Evolutionary conservation across 1,140 invertebrate species (phyloP), one percentile per base, ranked within the genome.

Genomic region (Centruroides sculpturatus): DNA sequence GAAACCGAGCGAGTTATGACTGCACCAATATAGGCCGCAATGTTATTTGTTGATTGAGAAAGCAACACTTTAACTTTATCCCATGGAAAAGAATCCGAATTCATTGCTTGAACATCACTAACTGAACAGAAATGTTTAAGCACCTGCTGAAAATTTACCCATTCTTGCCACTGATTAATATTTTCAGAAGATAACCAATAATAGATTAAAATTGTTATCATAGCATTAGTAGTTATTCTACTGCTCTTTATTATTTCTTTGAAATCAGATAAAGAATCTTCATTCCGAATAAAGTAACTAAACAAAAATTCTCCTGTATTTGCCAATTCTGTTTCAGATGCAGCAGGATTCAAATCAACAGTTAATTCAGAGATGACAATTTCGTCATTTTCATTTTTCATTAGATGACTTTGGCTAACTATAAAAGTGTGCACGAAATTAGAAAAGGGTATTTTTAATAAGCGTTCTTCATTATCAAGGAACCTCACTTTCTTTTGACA

Each of bases 41-140:
- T 62, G 54, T 66, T 67, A 53, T 72, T 68, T 6, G 66, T 64
- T 12, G 71, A 68, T 35, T 72, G 68, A 13, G 62, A 66, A 56
- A 71, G 68, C 7, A 67, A 49, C 41, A 70, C 70, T 56, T 73
- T 57, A 6, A 76, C 65, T 48, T 64, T 67, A 60, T 71, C 64
- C 75, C 75, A 76, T 70, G 72, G 73, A 3, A 71, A 65, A 9
- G 73, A 72, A 3, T 41, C n/a, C 5, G n/a, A 8, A 47, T 34
- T 47, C 47, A 55, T 51, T 23, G 11, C n/a, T 46, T 55, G 35
- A 36, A 6, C 56, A 59, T 59, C 59, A 59, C 56, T 64, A 49
- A 61, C 47, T 8, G 60, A 50, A 36, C 63, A 59, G 13, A 64
- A 59, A 54, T 61, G 63, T 13, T 59, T 63, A 55, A 63, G 59